Conservation (phyloP, 1,140 invertebrate species). For the Lasioglossum baleicum region DNA sequence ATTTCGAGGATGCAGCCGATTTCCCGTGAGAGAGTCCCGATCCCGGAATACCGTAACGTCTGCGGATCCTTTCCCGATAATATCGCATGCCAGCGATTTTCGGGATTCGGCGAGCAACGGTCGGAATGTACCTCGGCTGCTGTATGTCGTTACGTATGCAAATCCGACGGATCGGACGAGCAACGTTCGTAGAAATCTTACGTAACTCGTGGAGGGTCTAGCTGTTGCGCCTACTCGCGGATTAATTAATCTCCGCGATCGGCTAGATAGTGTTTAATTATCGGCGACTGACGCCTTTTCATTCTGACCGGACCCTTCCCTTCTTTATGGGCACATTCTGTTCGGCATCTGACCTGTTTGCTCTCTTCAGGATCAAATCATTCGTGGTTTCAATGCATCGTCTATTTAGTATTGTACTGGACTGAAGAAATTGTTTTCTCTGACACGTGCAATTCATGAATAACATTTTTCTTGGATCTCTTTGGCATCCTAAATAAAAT, state of each 20-base stretch:
- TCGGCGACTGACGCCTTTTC: neutral
- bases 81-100: slow-evolving; percentile 1
- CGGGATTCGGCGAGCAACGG: neutral
- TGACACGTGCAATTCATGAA: too few relatives aligned
- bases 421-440: too few relatives aligned
- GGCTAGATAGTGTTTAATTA: neutral
- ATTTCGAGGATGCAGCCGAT: neutral
- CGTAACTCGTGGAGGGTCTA: neutral
- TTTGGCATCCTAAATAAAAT: too few relatives aligned
- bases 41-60: neutral
- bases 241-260: slow-evolving; percentile 1
- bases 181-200: slow-evolving; percentile 2
- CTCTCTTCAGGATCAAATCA: too few relatives aligned
- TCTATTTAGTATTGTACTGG: too few relatives aligned
- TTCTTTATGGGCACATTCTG: too few relatives aligned
- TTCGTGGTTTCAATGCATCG: too few relatives aligned
- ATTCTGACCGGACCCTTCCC: neutral
- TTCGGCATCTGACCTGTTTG: too few relatives aligned
- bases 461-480: too few relatives aligned
- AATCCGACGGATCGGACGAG: neutral
- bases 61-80: neutral
- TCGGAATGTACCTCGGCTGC: slow-evolving; percentile 2
- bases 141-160: slow-evolving; percentile 3
- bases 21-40: neutral
- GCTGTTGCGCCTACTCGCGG: neutral